phyloP scores from a whole-genome alignment of 1,140 invertebrate genomes.

The Euglossa dilemma region DNA sequence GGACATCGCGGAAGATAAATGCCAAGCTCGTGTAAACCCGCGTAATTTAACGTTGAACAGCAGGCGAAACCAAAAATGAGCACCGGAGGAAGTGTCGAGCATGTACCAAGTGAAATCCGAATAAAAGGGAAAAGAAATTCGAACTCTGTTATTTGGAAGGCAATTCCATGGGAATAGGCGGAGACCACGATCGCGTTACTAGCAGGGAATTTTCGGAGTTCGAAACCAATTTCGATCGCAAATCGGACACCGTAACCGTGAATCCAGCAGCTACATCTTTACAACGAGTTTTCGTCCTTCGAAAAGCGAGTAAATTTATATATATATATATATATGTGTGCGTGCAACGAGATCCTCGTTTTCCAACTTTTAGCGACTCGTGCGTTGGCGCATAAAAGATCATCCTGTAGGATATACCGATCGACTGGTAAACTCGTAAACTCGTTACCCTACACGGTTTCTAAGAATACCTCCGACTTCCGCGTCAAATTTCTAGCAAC shows the following conservation, averaged over 20 bases:
- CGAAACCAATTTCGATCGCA: not conserved
- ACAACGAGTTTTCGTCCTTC: not conserved
- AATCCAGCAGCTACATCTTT: not conserved
- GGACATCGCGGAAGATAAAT: not conserved
- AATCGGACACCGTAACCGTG: not conserved
- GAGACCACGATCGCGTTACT: conserved; percentile 11
- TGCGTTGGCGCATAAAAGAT: not conserved
- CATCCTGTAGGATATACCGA: no score
- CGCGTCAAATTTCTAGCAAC: no score
- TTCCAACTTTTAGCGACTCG: not conserved
- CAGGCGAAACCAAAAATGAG: not conserved
- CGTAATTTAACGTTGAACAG: not conserved
- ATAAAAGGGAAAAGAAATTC: not conserved
- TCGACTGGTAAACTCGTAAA: no score
- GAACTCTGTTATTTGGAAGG: not conserved
- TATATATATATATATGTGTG: no score
- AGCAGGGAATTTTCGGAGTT: not conserved
- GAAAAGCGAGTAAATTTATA: not conserved
- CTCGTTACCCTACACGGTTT: no score
- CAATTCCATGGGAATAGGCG: not conserved
- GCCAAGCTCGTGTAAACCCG: not conserved
- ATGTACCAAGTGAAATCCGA: not conserved
- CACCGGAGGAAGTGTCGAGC: not conserved
- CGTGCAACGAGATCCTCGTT: not conserved
- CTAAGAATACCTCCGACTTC: no score